A percentile compares a stretch with the other conserved stretches of the same genome.
Evolutionary conservation across 2,113 vertebrate genomes (phyloP).

Genomic region (Illadopsis cleaveri): DNA sequence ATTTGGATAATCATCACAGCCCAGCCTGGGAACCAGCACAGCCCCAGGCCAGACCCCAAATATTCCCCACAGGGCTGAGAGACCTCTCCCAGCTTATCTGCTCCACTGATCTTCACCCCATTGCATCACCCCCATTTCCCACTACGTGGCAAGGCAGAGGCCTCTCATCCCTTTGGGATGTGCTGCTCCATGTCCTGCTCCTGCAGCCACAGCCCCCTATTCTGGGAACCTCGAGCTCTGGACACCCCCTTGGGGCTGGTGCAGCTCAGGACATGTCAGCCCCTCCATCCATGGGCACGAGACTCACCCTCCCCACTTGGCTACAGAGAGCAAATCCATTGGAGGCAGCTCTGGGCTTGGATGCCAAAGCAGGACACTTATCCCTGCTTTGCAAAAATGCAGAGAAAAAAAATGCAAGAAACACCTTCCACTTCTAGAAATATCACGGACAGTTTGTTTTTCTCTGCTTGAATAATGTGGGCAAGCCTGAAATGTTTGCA

Average conservation of each 20-base stretch:
- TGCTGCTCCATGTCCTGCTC: not conserved
- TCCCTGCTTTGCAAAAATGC: not conserved
- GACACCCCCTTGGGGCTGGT: not conserved
- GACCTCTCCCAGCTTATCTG: not conserved
- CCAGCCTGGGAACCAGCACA: rapidly evolving
- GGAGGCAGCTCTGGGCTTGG: not conserved
- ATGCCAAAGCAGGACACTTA: not conserved
- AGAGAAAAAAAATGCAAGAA: not conserved
- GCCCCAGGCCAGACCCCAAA: not conserved
- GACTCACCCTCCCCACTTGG: not conserved
- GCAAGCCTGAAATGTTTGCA: not conserved
- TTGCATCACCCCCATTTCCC: not conserved
- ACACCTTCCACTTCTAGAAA: not conserved
- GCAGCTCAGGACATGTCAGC: not conserved
- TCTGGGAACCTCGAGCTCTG: not conserved
- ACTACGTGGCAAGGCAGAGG: not conserved
- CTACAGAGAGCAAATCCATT: not conserved
- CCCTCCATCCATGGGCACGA: not conserved
- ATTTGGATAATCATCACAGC: not conserved
- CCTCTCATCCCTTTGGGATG: not conserved
- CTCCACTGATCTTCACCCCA: not conserved
- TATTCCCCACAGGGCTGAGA: not conserved
- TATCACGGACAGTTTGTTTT: not conserved
- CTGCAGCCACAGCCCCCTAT: not conserved
- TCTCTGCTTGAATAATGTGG: not conserved